A percentile compares a stretch with the other conserved stretches of the same genome.
phyloP scores from a whole-genome alignment of 2,113 vertebrate species.

The Trogon melanurus region DNA sequence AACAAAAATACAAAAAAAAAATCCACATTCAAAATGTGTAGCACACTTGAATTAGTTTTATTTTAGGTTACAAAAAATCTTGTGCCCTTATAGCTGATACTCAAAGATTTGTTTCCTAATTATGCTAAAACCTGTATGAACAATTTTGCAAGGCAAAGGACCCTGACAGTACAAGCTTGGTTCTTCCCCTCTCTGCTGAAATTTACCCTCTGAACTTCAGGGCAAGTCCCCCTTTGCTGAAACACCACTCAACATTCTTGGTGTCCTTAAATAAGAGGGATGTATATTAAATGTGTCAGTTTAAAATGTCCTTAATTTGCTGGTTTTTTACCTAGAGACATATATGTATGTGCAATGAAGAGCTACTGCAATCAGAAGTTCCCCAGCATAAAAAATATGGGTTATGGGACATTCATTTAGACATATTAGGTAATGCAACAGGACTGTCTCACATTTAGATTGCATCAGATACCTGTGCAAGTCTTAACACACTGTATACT shows the following conservation, averaged over 20 bases:
- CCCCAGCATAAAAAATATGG: neutral
- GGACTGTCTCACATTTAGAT: conserved; percentile 3
- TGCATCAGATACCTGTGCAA: conserved; percentile 43
- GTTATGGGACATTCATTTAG: neutral
- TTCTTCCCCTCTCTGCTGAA: neutral
- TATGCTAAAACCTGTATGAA: neutral
- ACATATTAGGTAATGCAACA: neutral
- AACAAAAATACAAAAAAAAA: neutral
- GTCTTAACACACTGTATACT: conserved; percentile 18
- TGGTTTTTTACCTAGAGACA: neutral
- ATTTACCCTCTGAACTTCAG: neutral
- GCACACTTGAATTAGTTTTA: neutral
- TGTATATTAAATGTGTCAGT: neutral
- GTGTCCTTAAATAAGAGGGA: neutral
- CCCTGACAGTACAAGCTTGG: neutral
- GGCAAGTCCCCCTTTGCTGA: neutral
- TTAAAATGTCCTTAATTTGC: neutral
- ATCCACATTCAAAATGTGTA: neutral
- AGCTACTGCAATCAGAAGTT: neutral
- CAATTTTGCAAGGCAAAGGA: neutral
- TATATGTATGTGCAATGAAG: neutral
- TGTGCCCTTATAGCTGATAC: neutral
- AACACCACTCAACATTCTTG: neutral
- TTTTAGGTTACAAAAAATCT: neutral
- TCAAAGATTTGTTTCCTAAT: neutral